Evolutionary conservation across 2,797 vertebrate species (phyloP).

Genomic region (Miichthys miiuy): DNA sequence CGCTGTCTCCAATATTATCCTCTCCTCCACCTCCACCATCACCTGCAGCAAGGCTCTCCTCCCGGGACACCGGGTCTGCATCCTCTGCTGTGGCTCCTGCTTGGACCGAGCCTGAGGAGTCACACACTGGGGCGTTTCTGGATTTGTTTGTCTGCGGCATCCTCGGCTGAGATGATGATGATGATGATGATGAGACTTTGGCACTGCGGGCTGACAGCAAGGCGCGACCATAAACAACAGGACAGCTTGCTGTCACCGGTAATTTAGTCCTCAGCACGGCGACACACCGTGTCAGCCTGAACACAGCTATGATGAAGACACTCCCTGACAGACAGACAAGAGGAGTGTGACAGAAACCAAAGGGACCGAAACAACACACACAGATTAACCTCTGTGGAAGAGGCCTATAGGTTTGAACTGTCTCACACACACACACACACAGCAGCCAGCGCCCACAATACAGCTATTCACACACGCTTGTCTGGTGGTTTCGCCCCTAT

Average conservation of each 20-base stretch:
- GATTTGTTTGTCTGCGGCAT: slow-evolving; percentile 89
- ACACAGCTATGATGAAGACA: slow-evolving; percentile 71
- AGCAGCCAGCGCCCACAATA: slow-evolving; percentile 68
- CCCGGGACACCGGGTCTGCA: slow-evolving; percentile 37
- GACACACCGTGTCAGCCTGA: slow-evolving; percentile 70
- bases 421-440: slow-evolving; percentile 14
- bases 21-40: slow-evolving; percentile 66
- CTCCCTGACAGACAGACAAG: slow-evolving; percentile 17
- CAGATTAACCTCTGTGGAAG: slow-evolving; percentile 29
- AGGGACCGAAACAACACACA: slow-evolving; percentile 23
- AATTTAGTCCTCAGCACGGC: slow-evolving; percentile 60
- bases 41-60: slow-evolving; percentile 40
- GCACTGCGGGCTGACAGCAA: slow-evolving; percentile 66
- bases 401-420: slow-evolving; percentile 51
- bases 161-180: slow-evolving; percentile 3
- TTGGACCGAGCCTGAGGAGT: slow-evolving; percentile 53
- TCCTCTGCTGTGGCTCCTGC: slow-evolving; percentile 51
- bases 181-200: slow-evolving; percentile 5
- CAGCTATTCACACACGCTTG: slow-evolving; percentile 73
- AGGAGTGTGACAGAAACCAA: neutral
- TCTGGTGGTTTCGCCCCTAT: slow-evolving; percentile 77
- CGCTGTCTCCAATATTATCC: slow-evolving; percentile 86
- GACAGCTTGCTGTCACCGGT: slow-evolving; percentile 55
- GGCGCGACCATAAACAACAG: slow-evolving; percentile 57
- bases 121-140: slow-evolving; percentile 68